Percentiles rank a stretch among this genome's conserved stretches.
Conservation (phyloP, 1,140 invertebrate genomes). For the Stenopsyche tienmushanensis region DNA sequence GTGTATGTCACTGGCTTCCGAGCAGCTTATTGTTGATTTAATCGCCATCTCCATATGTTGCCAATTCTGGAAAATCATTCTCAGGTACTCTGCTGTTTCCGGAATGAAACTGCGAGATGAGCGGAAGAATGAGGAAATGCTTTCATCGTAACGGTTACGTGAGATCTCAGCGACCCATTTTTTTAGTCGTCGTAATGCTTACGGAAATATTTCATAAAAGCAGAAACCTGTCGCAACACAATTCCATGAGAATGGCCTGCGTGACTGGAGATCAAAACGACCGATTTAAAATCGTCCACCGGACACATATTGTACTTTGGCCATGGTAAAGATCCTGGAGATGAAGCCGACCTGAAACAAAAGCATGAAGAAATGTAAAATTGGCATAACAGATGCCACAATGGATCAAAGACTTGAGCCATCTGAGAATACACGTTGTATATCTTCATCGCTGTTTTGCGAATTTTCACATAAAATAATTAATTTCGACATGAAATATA, state of each 20-base stretch:
- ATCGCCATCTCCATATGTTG: background rate
- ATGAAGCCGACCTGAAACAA: constrained; percentile 1
- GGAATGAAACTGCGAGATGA: constrained; percentile 19
- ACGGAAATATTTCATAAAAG: constrained; percentile 5
- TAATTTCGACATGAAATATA: too few species aligned
- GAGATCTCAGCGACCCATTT: constrained; percentile 34
- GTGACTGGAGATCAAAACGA: background rate
- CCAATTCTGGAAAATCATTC: background rate
- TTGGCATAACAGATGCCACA: background rate
- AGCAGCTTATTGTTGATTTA: constrained; percentile 3
- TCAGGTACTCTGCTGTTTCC: constrained; percentile 9
- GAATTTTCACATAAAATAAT: background rate
- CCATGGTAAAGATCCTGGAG: background rate
- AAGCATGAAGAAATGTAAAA: constrained; percentile 6
- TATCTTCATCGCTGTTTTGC: too few species aligned
- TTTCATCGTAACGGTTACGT: constrained; percentile 34
- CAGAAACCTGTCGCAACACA: constrained; percentile 6
- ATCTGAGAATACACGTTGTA: too few species aligned
- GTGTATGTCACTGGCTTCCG: background rate
- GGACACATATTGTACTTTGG: background rate
- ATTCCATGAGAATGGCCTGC: constrained; percentile 12
- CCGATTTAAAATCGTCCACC: background rate
- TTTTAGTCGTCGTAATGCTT: background rate
- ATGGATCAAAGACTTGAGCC: background rate
- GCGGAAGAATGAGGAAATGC: constrained; percentile 30